phyloP scores from a whole-genome alignment of 2,113 vertebrate species.

The Melozone crissalis region DNA sequence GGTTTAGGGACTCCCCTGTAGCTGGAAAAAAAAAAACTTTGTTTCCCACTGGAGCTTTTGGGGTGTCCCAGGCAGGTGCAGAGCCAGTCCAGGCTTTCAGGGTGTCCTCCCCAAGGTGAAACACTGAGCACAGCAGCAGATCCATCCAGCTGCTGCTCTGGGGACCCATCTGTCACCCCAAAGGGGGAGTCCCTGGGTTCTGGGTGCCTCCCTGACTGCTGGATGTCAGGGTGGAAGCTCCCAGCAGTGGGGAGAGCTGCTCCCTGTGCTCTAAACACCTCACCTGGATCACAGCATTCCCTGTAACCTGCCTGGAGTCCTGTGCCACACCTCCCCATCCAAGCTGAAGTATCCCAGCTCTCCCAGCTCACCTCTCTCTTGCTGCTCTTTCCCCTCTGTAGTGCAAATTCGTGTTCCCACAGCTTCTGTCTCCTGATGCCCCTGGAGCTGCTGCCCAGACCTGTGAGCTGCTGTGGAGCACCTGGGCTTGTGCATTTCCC shows the following conservation, averaged over 20 bases:
- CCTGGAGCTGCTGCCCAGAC: not conserved
- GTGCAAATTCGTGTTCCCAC: not conserved
- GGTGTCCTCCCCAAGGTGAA: not conserved
- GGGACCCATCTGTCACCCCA: not conserved
- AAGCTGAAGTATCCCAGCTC: not conserved
- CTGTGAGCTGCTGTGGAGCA: not conserved
- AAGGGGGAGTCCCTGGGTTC: not conserved
- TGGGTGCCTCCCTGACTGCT: not conserved
- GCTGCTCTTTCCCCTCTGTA: not conserved
- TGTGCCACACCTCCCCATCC: not conserved
- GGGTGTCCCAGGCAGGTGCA: not conserved
- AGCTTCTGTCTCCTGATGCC: conserved; percentile 17
- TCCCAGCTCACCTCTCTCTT: conserved; percentile 34
- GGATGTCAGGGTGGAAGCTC: not conserved
- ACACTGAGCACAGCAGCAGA: not conserved
- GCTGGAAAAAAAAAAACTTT: not conserved
- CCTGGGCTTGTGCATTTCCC: conserved; percentile 24
- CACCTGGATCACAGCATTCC: not conserved
- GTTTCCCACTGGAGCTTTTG: not conserved
- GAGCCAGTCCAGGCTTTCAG: not conserved
- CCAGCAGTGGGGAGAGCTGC: not conserved
- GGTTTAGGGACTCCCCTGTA: not conserved
- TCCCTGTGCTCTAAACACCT: not conserved
- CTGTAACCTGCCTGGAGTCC: not conserved
- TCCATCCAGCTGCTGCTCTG: not conserved